phyloP scores from a whole-genome alignment of 2,888 invertebrate genomes.

The Conus canariensis region DNA sequence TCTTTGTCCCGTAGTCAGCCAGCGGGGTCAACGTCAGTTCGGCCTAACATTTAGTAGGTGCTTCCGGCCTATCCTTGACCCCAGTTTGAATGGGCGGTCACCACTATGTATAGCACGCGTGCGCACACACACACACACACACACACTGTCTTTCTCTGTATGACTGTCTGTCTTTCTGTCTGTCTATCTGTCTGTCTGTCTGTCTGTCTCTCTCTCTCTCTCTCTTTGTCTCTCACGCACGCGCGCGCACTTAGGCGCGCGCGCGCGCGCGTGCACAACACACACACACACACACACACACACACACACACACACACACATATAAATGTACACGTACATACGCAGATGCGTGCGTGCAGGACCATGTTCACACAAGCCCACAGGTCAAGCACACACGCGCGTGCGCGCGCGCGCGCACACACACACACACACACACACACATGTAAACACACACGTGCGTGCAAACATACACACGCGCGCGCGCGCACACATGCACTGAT shows the following conservation, averaged over 20 bases:
- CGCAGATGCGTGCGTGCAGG: neutral
- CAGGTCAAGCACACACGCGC: neutral
- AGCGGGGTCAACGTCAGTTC: neutral
- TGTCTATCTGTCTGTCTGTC: neutral
- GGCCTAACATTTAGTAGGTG: neutral
- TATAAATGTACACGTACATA: neutral
- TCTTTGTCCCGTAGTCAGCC: neutral
- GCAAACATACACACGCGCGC: slow-evolving; percentile 8
- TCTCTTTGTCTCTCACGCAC: neutral
- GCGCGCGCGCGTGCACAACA: too few species aligned
- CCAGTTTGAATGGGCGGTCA: too few species aligned
- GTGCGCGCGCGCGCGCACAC: neutral
- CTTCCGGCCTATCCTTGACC: too few species aligned
- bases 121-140: neutral
- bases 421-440: neutral
- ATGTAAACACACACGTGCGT: neutral
- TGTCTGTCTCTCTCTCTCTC: neutral
- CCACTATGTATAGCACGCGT: neutral
- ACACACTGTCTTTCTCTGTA: neutral
- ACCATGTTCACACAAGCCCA: too few species aligned
- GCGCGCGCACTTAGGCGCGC: too few species aligned
- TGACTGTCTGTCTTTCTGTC: neutral
- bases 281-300: too few species aligned
- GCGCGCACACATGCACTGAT: neutral
- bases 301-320: neutral